Evolutionary conservation across 2,113 vertebrate genomes (phyloP).

Genomic region (Ranitomeya variabilis): DNA sequence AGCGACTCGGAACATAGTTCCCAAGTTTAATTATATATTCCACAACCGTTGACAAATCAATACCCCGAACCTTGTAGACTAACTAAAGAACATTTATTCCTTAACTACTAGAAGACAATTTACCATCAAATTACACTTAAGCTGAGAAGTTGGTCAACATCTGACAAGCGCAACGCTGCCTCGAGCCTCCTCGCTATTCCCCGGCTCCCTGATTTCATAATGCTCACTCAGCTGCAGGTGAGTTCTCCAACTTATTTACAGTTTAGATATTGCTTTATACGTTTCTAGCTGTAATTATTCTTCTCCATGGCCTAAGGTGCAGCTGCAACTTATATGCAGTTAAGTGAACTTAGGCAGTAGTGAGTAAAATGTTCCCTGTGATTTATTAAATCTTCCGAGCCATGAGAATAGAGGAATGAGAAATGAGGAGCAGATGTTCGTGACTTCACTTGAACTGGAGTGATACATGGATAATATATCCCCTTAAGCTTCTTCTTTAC

Average conservation of each 20-base stretch:
- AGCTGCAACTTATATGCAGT: slow-evolving; percentile 17
- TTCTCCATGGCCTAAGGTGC: slow-evolving; percentile 47
- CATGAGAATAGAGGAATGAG: slow-evolving; percentile 16
- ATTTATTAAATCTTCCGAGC: slow-evolving; percentile 52
- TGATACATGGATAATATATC: background rate
- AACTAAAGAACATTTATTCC: slow-evolving; percentile 47
- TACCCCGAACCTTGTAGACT: slow-evolving; percentile 18
- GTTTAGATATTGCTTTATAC: slow-evolving; percentile 51
- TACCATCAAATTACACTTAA: slow-evolving; percentile 48
- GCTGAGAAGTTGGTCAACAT: slow-evolving; percentile 43
- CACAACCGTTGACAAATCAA: slow-evolving; percentile 23
- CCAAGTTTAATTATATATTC: slow-evolving; percentile 28
- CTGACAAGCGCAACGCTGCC: slow-evolving; percentile 14
- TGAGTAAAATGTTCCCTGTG: slow-evolving; percentile 36
- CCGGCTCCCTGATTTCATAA: slow-evolving; percentile 56
- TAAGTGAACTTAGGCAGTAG: slow-evolving; percentile 22
- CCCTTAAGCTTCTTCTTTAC: background rate
- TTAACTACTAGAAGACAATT: slow-evolving; percentile 47
- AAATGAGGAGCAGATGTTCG: background rate
- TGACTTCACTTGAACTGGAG: slow-evolving; percentile 36
- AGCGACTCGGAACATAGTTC: background rate
- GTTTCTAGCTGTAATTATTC: slow-evolving; percentile 48
- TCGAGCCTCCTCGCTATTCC: slow-evolving; percentile 38
- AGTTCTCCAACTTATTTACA: slow-evolving; percentile 55
- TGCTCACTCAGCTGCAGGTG: slow-evolving; percentile 45